A percentile compares a stretch with the other conserved stretches of the same genome.
Conservation (phyloP, 2,888 invertebrate genomes). For the Protonemura montana region DNA sequence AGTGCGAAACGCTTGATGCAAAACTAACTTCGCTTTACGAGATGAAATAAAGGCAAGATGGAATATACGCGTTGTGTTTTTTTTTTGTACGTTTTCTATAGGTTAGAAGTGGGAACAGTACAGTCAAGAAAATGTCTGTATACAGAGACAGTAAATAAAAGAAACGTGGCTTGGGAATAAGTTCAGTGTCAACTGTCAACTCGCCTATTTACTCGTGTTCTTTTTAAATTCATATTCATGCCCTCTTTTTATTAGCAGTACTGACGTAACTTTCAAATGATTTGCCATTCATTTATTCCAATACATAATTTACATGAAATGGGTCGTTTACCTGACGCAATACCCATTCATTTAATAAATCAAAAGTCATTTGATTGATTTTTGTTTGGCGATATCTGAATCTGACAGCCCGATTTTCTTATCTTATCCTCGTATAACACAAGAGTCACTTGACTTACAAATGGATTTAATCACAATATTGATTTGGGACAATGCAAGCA, state of each 20-base stretch:
- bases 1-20: no score
- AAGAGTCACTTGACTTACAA: not conserved
- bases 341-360: not conserved
- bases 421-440: not conserved
- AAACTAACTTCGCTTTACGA: no score
- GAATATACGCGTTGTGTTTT: no score
- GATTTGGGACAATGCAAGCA: not conserved
- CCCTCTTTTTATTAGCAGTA: not conserved
- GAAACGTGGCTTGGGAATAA: not conserved
- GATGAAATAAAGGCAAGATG: no score
- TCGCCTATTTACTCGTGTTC: not conserved
- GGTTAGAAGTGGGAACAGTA: no score
- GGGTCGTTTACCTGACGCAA: not conserved
- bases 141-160: no score
- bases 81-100: no score
- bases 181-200: not conserved
- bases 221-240: not conserved
- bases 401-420: not conserved
- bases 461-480: not conserved
- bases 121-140: no score
- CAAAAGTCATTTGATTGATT: not conserved
- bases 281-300: not conserved
- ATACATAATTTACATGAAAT: not conserved
- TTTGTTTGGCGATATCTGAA: not conserved
- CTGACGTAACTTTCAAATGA: not conserved